Base-by-base conservation (phyloP, 2,113 vertebrate species). In the Tonatia bakeri region DNA sequence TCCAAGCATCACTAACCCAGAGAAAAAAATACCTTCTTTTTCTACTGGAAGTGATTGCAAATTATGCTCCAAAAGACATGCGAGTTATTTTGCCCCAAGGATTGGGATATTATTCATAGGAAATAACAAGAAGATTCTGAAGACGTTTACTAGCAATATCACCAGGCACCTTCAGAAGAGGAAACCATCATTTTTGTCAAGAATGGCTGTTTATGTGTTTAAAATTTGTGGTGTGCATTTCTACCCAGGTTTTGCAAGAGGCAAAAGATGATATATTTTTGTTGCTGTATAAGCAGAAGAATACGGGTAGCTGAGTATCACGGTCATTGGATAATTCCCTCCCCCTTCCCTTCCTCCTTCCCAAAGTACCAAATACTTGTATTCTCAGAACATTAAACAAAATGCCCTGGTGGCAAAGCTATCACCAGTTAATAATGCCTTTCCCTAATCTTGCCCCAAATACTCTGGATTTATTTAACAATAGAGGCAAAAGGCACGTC, bases 1-100 rank as follows among this genome's bases (percentile, higher is more conserved):
- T 98, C 99, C 38, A 98, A 98, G 76, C 98, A 98, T 13, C 98
- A 99, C 95, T 99, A 98, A 98, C 82, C 87, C 70, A 59, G 47
- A 84, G 83, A 96, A 96, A 89, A 89, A 47, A 40, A 86, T 76
- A 5, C 15, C 73, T 76, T 38, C 7, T 85, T 97, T 98, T 97
- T 94, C 87, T 94, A 45, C 70, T 65, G 45, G 47, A 97, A 97
- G 97, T 96, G 91, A 65, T 97, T 96, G 80, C 85, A 96, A 97
- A 89, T 87, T 97, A 94, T 95, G 94, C 96, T 97, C 97, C 67
- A 43, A 97, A 97, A 95, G 95, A 96, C 96, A 92, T 67, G 86
- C 81, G 81, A 94, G 77, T 90, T 92, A 76, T 59, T 52, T 72
- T 95, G 47, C 47, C 75, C 75, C 10, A 20, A 22, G 20, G 50